Base-by-base conservation (phyloP, 2,888 invertebrate genomes). In the Tetheella fluctuosa region DNA sequence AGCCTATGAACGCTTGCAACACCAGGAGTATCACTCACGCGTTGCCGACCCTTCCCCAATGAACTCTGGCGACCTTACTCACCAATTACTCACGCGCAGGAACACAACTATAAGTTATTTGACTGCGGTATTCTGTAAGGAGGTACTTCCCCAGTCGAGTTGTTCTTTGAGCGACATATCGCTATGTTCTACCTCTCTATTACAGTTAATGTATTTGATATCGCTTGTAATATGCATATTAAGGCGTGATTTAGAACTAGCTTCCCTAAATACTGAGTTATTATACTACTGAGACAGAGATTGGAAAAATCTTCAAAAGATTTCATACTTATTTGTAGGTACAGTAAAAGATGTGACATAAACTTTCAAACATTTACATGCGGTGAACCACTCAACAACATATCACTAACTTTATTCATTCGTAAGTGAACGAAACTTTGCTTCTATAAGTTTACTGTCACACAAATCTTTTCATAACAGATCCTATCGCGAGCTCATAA, bases 331-430 rank as follows among this genome's bases (percentile, higher is more conserved):
- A 13, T 2, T 1, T 8, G 42, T 15, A 17, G 17, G 3, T 3
- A 15, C 6, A 17, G 20, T 20, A 48, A 48, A 34, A 20, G 17
- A 20, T 48, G 10, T 48, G 48, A 48, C 48, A 48, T 48, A 48
- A 48, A 48, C 48, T 20, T 48, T 10, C 7, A 20, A 48, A 48
- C 48, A 48, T 48, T 48, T 48, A 48, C 48, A 48, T 48, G 20
- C 48, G 48, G 48, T 20, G 20, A 48, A 48, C 48, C 48, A 39
- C 39, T 48, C 20, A 48, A 20, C 48, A 48, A 10, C 20, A 48
- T 48, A 48, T 48, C 10, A 48, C 48, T 48, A 8, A 20, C 48
- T 48, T 17, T 42, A 17, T 48, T 20, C 7, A n/a, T 48, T 48
- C n/a, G 7, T n/a, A 48, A 48, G 48, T 20, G 20, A 48, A 20